Conservation (phyloP, 2,113 vertebrate genomes). For the Oncorhynchus tshawytscha region DNA sequence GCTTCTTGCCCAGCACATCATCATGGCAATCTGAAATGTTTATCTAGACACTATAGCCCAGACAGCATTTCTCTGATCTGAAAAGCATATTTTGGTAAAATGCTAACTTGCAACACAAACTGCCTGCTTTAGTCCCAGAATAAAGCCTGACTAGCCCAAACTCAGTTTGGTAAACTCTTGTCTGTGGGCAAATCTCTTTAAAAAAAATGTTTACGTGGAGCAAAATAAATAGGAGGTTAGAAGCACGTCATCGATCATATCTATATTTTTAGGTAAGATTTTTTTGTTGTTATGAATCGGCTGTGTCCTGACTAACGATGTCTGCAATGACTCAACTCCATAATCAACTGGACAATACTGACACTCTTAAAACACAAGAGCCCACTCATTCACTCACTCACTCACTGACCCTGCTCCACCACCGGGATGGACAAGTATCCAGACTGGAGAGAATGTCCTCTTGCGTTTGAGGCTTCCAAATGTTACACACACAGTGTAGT, state of each 20-base stretch:
- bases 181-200: neutral
- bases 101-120: neutral
- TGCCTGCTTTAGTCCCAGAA: neutral
- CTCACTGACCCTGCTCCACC: neutral
- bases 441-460: neutral
- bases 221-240: neutral
- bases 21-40: neutral
- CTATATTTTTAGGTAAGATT: neutral
- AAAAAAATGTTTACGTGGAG: neutral
- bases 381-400: neutral
- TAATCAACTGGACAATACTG: slow-evolving; percentile 62
- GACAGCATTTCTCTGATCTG: neutral
- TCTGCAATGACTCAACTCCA: slow-evolving; percentile 23
- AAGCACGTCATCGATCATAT: neutral
- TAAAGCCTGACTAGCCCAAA: neutral
- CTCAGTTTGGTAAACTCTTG: neutral
- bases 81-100: neutral
- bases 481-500: neutral
- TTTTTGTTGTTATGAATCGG: neutral
- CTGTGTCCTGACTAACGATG: neutral
- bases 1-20: neutral
- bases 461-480: neutral
- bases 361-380: slow-evolving; percentile 44
- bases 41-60: neutral
- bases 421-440: neutral